phyloP scores from a whole-genome alignment of 2,888 invertebrate species.

The Mimumesa dahlbomi region DNA sequence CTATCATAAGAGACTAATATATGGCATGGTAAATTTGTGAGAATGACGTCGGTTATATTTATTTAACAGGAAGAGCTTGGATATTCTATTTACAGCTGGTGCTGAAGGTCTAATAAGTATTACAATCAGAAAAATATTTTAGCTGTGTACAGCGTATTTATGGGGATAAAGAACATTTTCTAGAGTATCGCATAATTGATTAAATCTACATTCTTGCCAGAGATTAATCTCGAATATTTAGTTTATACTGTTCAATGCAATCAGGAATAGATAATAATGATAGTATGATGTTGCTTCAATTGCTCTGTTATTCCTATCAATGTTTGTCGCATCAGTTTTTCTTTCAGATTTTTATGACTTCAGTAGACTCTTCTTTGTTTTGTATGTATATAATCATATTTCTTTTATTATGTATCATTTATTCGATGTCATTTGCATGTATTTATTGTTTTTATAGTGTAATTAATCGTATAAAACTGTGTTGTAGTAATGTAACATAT shows the following conservation, averaged over 20 bases:
- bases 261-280: not conserved
- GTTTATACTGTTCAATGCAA: too few species aligned
- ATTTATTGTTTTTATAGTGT: too few species aligned
- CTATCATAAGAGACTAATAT: slow-evolving; percentile 9
- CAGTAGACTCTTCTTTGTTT: not conserved
- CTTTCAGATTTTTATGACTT: not conserved
- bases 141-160: too few species aligned
- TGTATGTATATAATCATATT: not conserved
- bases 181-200: not conserved
- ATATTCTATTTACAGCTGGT: too few species aligned
- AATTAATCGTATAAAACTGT: not conserved
- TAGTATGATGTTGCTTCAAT: not conserved
- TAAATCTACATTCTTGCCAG: too few species aligned
- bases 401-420: too few species aligned
- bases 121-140: too few species aligned
- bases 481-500: not conserved
- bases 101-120: too few species aligned
- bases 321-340: not conserved
- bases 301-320: not conserved
- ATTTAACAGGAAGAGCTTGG: too few species aligned
- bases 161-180: too few species aligned
- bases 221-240: too few species aligned
- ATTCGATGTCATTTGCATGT: not conserved
- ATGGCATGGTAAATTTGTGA: too few species aligned
- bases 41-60: slow-evolving; percentile 18